Evolutionary conservation across 2,888 invertebrate species (phyloP), one percentile per base, ranked within the genome.

Genomic region (Cephus runcator): DNA sequence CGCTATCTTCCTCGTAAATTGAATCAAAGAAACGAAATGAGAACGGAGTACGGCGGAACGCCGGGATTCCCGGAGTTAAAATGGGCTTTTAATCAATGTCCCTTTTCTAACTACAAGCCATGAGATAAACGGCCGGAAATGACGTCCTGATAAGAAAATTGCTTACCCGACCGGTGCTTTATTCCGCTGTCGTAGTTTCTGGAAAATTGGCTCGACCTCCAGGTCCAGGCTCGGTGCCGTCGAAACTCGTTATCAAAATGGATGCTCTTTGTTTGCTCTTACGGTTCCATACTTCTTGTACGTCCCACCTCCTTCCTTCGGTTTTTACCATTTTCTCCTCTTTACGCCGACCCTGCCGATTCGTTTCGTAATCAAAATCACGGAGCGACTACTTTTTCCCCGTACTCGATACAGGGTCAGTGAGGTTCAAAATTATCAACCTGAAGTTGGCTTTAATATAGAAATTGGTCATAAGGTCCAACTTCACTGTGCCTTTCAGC

Each of bases 71-170:
- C 86, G 82, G 85, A 89, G 85, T 89, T 89, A 87, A 88, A 89
- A 88, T 84, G 88, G 86, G 79, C 87, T 85, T 84, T 89, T 89
- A 88, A 89, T 89, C 89, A 89, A 89, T 88, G 89, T 89, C 89
- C 82, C 84, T 85, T 83, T 85, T 85, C 81, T 82, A 82, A 87
- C 86, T 88, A 88, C 88, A 87, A 86, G 86, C 87, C 86, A 84
- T 85, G 87, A 90, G 89, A 90, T 89, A 89, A 89, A 90, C 88
- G 89, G 89, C 89, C 89, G 89, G 89, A 90, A 90, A 90, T 89
- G 88, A 89, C 89, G 85, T 73, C 80, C 86, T 84, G 90, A 90
- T 90, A 90, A 90, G 89, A 88, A 88, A 90, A 90, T 89, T 88
- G 88, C 89, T 89, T 87, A 88, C 83, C 85, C 86, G 71, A 71